Evolutionary conservation across 2,797 vertebrate species (phyloP), one percentile per base, ranked within the genome.

Genomic region (Tadarida brasiliensis): DNA sequence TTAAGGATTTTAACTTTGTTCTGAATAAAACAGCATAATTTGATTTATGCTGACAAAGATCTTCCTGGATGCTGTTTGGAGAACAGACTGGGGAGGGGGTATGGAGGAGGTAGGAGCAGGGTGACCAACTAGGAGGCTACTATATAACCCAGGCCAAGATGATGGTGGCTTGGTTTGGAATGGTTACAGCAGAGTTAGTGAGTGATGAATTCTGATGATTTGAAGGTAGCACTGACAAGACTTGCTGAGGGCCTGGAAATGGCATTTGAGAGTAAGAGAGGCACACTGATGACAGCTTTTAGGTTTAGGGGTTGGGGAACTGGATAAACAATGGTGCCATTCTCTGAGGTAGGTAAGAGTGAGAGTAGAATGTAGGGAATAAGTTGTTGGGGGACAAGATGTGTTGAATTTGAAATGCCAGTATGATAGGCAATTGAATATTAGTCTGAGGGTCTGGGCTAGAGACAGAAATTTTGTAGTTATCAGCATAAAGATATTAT

Each of bases 191-290:
- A 94, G 77, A 89, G 15, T 80, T 67, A 67, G 24, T 2, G 3
- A 73, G 51, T 92, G 47, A 49, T 76, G n/a, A 57, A 94, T 81
- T 95, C 78, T 92, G 73, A 67, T 30, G 47, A 70, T 91, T 89
- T 88, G 71, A 89, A 78, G 51, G 22, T 19, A 65, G 44, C 39
- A 61, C 68, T 81, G 59, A 87, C 11, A 67, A 78, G 73, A 76
- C 59, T 76, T 91, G 20, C 16, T 35, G 11, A 87, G 78, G 80
- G 30, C 20, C 9, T 94, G 65, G 80, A 89, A 86, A 90, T 24
- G n/a, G 14, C 44, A 77, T 87, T 81, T 87, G 51, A 57, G 84
- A 76, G 20, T 71, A 85, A 86, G n/a, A 51, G 35, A 78, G 35
- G 51, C 44, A 63, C 11, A 35, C 44, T 7, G 49, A 90, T 28